These are phyloP conservation scores for Graphium colonna DNA, from an alignment of 2,888 invertebrate genomes.

Conservation along the genomic window DNA sequence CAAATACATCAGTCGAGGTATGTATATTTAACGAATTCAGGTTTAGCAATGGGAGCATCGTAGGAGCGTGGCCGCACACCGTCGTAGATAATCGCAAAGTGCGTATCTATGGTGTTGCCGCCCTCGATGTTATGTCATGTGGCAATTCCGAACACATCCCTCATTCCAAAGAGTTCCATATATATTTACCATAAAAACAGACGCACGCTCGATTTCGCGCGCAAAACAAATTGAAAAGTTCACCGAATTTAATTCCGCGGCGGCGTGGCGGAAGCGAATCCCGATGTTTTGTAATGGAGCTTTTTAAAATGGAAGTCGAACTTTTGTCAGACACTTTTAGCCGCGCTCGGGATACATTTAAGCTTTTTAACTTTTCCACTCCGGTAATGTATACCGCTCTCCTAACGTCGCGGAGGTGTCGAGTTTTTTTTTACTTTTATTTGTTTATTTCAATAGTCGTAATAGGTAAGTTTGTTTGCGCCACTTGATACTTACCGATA, in stretches of 20 bases:
- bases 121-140: constrained; percentile 9
- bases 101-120: constrained; percentile 18
- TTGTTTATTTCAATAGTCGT: constrained; percentile 51
- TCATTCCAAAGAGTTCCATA: constrained; percentile 23
- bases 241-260: constrained; percentile 64
- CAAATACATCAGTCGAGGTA: constrained; percentile 30
- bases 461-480: constrained; percentile 60
- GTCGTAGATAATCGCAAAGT: constrained; percentile 30
- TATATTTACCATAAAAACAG: too few species aligned
- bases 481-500: constrained; percentile 33
- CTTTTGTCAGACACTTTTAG: constrained; percentile 81
- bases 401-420: constrained; percentile 66
- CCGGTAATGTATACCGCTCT: constrained; percentile 77
- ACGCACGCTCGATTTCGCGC: constrained; percentile 63
- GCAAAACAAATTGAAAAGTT: constrained; percentile 72
- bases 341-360: constrained; percentile 79
- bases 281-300: constrained; percentile 80
- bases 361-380: constrained; percentile 81
- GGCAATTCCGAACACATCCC: constrained; percentile 10
- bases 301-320: constrained; percentile 80
- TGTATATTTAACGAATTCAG: constrained; percentile 69
- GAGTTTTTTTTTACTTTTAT: constrained; percentile 42
- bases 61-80: constrained; percentile 41
- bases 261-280: constrained; percentile 76
- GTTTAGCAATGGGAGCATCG: constrained; percentile 58